phyloP scores from a whole-genome alignment of 1,140 invertebrate species.

The Hyposmocoma kahamanoa region DNA sequence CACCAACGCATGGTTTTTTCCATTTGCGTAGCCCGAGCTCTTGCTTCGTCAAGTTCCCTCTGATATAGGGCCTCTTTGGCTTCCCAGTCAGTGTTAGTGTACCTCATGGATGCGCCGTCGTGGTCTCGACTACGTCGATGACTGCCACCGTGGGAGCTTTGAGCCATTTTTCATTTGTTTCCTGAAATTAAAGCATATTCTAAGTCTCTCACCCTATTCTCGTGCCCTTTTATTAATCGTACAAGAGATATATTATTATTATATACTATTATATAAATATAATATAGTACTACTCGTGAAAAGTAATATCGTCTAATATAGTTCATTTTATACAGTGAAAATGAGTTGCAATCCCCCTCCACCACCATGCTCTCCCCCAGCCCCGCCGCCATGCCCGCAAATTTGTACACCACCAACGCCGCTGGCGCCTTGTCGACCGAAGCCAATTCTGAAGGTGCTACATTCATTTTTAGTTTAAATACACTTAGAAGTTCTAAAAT shows the following conservation, averaged over 20 bases:
- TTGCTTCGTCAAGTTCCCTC: conserved; percentile 91
- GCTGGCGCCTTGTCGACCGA: conserved; percentile 30
- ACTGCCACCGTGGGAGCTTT: conserved; percentile 59
- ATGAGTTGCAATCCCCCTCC: conserved; percentile 24
- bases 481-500: too few relatives aligned
- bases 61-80: conserved; percentile 74
- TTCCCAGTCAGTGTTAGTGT: conserved; percentile 63
- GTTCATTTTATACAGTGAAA: conserved; percentile 13
- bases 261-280: neutral
- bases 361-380: conserved; percentile 26
- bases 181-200: conserved; percentile 10
- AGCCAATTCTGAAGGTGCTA: too few relatives aligned
- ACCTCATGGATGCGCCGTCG: conserved; percentile 41
- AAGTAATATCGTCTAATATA: neutral
- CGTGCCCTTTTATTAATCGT: neutral
- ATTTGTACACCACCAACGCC: conserved; percentile 36
- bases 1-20: conserved; percentile 99
- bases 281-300: neutral
- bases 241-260: neutral
- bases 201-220: neutral
- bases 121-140: conserved; percentile 53
- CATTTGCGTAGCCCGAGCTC: conserved; percentile 95
- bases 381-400: conserved; percentile 32
- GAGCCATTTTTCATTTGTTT: conserved; percentile 55
- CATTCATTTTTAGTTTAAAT: too few relatives aligned